A percentile compares a stretch with the other conserved stretches of the same genome.
These are phyloP conservation scores for Crocallis elinguaria DNA, from an alignment of 2,888 invertebrate species.

Conservation along the genomic window DNA sequence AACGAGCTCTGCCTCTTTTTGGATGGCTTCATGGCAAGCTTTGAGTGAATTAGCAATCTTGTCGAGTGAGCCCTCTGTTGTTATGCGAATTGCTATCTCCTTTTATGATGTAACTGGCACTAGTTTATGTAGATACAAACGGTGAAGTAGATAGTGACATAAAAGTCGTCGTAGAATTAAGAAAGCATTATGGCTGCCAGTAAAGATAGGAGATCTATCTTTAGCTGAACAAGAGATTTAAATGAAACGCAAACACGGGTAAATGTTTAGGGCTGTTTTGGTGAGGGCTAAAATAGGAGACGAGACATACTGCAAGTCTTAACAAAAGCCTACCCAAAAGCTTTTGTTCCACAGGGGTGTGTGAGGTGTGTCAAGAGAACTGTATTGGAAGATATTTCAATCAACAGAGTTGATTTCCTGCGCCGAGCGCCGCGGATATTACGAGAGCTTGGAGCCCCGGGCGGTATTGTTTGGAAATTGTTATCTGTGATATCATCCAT, in stretches of 20 bases:
- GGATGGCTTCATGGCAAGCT: slow-evolving; percentile 3
- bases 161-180: background rate
- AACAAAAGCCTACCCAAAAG: background rate
- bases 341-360: background rate
- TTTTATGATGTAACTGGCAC: background rate
- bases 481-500: slow-evolving; percentile 27
- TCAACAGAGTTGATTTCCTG: slow-evolving; percentile 27
- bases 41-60: slow-evolving; percentile 16
- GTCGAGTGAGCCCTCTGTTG: slow-evolving; percentile 15
- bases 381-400: slow-evolving; percentile 20
- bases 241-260: background rate
- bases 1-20: slow-evolving; percentile 5
- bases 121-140: background rate
- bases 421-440: slow-evolving; percentile 28
- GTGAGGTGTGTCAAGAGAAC: slow-evolving; percentile 16
- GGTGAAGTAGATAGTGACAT: background rate
- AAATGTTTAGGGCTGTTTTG: background rate
- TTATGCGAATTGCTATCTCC: slow-evolving; percentile 12
- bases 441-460: slow-evolving; percentile 21
- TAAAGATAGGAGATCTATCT: background rate
- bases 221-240: background rate
- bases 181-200: background rate
- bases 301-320: background rate
- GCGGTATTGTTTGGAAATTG: slow-evolving; percentile 27
- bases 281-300: background rate